Conservation (phyloP, 2,888 invertebrate species). For the Aporophyla lueneburgensis region DNA sequence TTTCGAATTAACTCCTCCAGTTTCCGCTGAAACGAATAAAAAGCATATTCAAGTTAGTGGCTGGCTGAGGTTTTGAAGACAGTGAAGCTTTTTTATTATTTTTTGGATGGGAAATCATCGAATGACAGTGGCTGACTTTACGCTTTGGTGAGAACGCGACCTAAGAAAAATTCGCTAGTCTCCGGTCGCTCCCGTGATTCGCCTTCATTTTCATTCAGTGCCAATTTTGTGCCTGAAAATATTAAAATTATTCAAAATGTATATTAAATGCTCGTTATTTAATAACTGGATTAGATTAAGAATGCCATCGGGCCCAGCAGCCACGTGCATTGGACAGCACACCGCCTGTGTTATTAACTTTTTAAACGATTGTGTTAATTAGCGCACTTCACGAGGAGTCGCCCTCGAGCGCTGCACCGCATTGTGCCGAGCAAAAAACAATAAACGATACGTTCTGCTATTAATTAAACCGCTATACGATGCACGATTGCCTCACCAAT, state of each 20-base stretch:
- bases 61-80: no score
- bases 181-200: background rate
- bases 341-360: conserved; percentile 87
- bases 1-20: background rate
- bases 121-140: background rate
- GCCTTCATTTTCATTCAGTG: background rate
- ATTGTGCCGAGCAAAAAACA: conserved; percentile 78
- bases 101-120: no score
- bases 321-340: conserved; percentile 86
- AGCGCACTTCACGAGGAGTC: conserved; percentile 81
- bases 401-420: conserved; percentile 79
- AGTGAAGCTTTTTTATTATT: no score
- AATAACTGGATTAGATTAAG: conserved; percentile 55
- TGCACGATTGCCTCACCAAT: conserved; percentile 64
- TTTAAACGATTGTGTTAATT: conserved; percentile 90
- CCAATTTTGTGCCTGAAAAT: background rate
- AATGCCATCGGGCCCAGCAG: conserved; percentile 69
- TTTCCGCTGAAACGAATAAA: background rate
- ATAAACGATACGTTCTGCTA: conserved; percentile 81
- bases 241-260: background rate
- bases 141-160: no score
- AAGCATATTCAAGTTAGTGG: background rate
- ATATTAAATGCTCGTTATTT: conserved; percentile 14
- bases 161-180: background rate
- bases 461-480: conserved; percentile 81